Conservation (phyloP, 2,888 invertebrate genomes). For the Apamea sordens region DNA sequence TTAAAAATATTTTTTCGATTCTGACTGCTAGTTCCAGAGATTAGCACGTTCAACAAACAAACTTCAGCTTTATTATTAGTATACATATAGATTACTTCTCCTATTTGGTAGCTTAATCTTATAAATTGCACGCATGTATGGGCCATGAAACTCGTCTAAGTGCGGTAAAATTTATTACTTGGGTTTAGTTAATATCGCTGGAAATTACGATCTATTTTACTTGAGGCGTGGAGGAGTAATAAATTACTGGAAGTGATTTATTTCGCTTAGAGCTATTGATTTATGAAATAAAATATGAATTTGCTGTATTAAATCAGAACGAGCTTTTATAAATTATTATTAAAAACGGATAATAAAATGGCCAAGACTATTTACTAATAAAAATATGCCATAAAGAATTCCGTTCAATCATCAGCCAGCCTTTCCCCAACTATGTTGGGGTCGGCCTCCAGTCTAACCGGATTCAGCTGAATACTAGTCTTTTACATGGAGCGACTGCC, state of each 20-base stretch:
- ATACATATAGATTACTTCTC: constrained; percentile 27
- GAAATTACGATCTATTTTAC: constrained; percentile 46
- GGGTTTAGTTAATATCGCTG: constrained; percentile 47
- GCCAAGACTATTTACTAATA: background rate
- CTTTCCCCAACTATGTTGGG: too few species aligned
- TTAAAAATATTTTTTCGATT: background rate
- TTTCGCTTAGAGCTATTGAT: constrained; percentile 34
- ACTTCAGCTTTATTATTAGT: background rate
- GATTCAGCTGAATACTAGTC: too few species aligned
- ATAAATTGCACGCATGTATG: constrained; percentile 51
- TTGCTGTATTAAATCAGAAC: constrained; percentile 37
- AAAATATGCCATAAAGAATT: background rate
- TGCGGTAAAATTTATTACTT: constrained; percentile 59
- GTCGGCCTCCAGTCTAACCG: too few species aligned
- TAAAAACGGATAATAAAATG: background rate
- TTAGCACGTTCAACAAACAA: background rate
- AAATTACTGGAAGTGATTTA: constrained; percentile 53
- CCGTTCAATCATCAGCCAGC: background rate
- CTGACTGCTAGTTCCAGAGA: background rate
- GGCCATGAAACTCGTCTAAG: constrained; percentile 54
- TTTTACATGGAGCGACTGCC: too few species aligned
- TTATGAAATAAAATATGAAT: constrained; percentile 39
- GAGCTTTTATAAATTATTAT: background rate
- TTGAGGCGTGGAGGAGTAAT: constrained; percentile 42
- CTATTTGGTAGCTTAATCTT: constrained; percentile 54